Evolutionary conservation across 2,888 invertebrate genomes (phyloP).

Genomic region (Branchipolynoe longqiensis): DNA sequence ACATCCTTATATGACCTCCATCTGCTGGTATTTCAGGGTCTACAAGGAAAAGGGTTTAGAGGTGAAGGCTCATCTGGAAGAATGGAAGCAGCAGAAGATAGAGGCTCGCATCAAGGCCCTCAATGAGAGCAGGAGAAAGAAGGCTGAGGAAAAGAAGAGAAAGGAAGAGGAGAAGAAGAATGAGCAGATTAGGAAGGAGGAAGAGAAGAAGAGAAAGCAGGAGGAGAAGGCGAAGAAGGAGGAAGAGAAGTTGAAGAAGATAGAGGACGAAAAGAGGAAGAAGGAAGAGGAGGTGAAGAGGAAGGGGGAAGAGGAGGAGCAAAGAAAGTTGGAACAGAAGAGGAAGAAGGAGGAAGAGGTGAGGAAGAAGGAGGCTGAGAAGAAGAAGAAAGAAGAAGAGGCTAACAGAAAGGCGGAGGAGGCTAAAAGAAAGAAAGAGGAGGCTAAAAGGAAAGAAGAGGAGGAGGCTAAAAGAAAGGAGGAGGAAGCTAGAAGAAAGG

Average conservation of each 20-base stretch:
- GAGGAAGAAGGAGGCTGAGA: slow-evolving; percentile 13
- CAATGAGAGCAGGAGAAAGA: slow-evolving; percentile 24
- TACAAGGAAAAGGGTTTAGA: slow-evolving; percentile 5
- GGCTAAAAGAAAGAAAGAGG: background rate
- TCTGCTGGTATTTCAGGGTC: slow-evolving; percentile 11
- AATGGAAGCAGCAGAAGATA: slow-evolving; percentile 23
- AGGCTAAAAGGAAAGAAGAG: slow-evolving; percentile 64
- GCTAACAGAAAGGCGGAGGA: slow-evolving; percentile 42
- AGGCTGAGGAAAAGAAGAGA: slow-evolving; percentile 7
- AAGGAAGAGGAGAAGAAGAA: slow-evolving; percentile 13
- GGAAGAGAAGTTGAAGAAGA: slow-evolving; percentile 49
- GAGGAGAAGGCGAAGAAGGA: slow-evolving; percentile 31
- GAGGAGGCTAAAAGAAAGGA: slow-evolving; percentile 65
- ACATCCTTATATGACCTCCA: no score
- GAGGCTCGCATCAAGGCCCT: slow-evolving; percentile 31
- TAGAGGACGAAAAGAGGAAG: slow-evolving; percentile 46
- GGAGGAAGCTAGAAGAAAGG: slow-evolving; percentile 65
- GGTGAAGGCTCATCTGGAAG: slow-evolving; percentile 24
- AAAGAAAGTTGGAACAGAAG: slow-evolving; percentile 68
- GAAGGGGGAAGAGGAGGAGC: slow-evolving; percentile 65
- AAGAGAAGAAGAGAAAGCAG: slow-evolving; percentile 17
- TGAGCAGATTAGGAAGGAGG: slow-evolving; percentile 7
- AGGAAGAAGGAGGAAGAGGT: slow-evolving; percentile 65
- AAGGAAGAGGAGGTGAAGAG: slow-evolving; percentile 69
- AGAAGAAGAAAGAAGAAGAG: slow-evolving; percentile 19